These are phyloP conservation scores for Synergus laeviventris DNA, from an alignment of 2,888 invertebrate genomes.

Conservation along the genomic window DNA sequence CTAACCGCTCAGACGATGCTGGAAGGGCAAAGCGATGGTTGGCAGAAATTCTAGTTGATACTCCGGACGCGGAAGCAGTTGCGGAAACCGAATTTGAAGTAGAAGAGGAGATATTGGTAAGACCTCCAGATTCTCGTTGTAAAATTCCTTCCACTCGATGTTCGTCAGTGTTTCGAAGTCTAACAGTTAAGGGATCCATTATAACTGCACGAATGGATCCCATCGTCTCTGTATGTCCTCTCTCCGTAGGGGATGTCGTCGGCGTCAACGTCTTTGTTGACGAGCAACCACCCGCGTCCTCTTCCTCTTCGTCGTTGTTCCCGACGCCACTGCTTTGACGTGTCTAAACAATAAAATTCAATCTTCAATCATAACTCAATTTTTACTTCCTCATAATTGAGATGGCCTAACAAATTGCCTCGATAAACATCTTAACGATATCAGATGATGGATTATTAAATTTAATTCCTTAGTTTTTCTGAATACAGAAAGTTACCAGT, in stretches of 20 bases:
- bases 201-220: constrained; percentile 48
- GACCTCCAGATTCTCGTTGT: constrained; percentile 42
- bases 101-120: constrained; percentile 46
- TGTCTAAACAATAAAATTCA: constrained; percentile 63
- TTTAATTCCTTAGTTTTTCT: too few relatives aligned
- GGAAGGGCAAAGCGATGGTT: constrained; percentile 66
- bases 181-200: constrained; percentile 47
- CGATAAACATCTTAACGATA: too few relatives aligned
- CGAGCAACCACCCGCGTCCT: constrained; percentile 60
- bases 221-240: constrained; percentile 48
- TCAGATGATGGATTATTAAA: too few relatives aligned
- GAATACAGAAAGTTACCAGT: too few relatives aligned
- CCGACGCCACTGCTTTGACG: constrained; percentile 69
- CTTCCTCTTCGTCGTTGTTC: constrained; percentile 63
- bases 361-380: not conserved
- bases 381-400: not conserved
- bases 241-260: constrained; percentile 50
- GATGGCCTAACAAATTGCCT: not conserved
- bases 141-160: constrained; percentile 41
- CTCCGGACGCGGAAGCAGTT: constrained; percentile 51
- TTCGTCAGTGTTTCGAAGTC: constrained; percentile 41
- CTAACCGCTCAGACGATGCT: constrained; percentile 63
- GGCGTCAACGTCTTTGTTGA: constrained; percentile 54
- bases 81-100: constrained; percentile 50
- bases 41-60: constrained; percentile 58